Evolutionary conservation across 2,113 vertebrate species (phyloP).

Genomic region (Anoura caudifer): DNA sequence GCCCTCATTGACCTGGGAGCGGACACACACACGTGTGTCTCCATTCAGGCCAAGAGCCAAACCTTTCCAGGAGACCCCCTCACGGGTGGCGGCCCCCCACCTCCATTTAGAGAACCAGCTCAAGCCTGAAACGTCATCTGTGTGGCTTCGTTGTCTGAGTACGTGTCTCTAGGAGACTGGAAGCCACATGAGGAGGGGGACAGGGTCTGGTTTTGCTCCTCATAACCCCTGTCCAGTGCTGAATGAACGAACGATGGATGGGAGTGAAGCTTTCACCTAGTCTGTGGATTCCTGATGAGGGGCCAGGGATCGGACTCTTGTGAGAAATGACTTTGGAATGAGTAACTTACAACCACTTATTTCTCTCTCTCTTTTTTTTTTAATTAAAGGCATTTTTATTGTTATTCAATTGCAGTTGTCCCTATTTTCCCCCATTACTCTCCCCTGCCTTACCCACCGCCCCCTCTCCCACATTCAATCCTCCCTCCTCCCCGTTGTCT

Average conservation of each 20-base stretch:
- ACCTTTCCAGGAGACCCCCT: neutral
- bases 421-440: no score
- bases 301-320: neutral
- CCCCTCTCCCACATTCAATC: no score
- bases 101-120: neutral
- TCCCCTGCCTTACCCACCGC: no score
- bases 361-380: neutral
- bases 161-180: neutral
- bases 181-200: neutral
- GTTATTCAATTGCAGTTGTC: no score
- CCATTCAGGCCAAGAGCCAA: rapidly evolving
- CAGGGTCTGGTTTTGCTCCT: neutral
- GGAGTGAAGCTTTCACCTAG: neutral
- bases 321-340: neutral
- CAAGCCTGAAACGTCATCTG: neutral
- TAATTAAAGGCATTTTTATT: no score
- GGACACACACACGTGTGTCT: neutral
- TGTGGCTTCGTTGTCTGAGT: neutral
- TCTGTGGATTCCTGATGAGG: neutral
- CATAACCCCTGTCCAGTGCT: no score
- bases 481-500: no score
- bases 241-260: neutral
- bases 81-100: no score
- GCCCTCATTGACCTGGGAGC: neutral
- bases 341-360: neutral